These are phyloP conservation scores for Clarias fuscus DNA, from an alignment of 2,797 vertebrate genomes.

Conservation along the genomic window DNA sequence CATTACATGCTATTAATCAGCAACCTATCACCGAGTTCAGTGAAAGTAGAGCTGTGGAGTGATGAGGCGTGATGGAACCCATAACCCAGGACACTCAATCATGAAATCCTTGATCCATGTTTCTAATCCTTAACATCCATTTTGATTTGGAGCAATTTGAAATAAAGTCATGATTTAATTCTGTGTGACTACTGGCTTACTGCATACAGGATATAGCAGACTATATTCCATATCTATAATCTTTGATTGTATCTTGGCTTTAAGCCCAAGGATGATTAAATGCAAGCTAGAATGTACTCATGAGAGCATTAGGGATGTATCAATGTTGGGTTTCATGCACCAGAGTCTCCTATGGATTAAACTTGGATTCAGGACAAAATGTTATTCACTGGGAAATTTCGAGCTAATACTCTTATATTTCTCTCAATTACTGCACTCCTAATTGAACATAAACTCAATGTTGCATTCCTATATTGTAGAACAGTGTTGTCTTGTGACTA, in stretches of 20 bases:
- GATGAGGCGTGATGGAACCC: conserved; percentile 27
- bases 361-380: conserved; percentile 9
- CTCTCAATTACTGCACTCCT: conserved; percentile 14
- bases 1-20: conserved; percentile 20
- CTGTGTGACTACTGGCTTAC: conserved; percentile 31
- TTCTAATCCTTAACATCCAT: conserved; percentile 21
- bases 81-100: neutral
- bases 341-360: conserved; percentile 16
- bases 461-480: conserved; percentile 7
- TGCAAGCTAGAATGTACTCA: conserved; percentile 3
- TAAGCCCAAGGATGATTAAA: conserved; percentile 8
- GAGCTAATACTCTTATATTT: neutral
- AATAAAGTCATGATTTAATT: conserved; percentile 25
- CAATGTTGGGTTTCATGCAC: conserved; percentile 18
- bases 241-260: conserved; percentile 30
- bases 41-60: conserved; percentile 17
- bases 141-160: conserved; percentile 10
- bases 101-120: neutral
- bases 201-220: conserved; percentile 27
- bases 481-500: conserved; percentile 9
- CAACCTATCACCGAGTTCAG: conserved; percentile 23
- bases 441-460: neutral
- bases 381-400: neutral
- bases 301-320: conserved; percentile 31
- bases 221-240: conserved; percentile 26